Evolutionary conservation across 1,140 invertebrate genomes (phyloP).

Genomic region (Drosophila quadrilineata): DNA sequence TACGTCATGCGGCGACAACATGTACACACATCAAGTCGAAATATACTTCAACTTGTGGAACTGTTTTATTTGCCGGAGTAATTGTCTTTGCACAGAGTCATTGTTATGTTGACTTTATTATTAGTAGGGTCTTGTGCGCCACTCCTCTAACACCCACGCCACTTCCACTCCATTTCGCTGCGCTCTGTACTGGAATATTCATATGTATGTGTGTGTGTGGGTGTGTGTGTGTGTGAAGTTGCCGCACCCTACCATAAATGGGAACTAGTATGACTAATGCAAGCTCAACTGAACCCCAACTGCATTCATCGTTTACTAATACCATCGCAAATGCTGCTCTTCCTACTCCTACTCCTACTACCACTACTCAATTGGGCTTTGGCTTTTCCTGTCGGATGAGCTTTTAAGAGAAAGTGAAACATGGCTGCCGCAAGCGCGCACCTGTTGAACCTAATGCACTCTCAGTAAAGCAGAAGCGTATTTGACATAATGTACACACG

Average conservation of each 20-base stretch:
- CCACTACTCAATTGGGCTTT: too few species aligned
- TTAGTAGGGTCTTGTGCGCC: slow-evolving; percentile 21
- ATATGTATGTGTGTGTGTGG: background rate
- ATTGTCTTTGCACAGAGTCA: slow-evolving; percentile 52
- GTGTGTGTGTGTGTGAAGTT: background rate
- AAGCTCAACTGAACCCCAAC: slow-evolving; percentile 6
- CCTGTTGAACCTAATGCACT: slow-evolving; percentile 37
- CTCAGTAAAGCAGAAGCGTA: too few species aligned
- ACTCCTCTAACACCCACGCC: slow-evolving; percentile 35
- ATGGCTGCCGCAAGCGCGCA: slow-evolving; percentile 27
- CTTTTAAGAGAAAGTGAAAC: slow-evolving; percentile 35
- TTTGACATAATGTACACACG: background rate
- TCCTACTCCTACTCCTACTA: too few species aligned
- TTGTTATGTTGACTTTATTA: slow-evolving; percentile 61
- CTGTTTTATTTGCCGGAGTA: slow-evolving; percentile 57
- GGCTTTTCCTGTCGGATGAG: too few species aligned
- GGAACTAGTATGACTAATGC: slow-evolving; percentile 46
- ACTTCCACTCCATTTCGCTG: background rate
- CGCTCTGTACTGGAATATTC: too few species aligned
- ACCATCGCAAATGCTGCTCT: background rate
- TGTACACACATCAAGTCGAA: slow-evolving; percentile 39
- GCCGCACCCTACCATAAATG: slow-evolving; percentile 29
- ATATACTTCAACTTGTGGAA: slow-evolving; percentile 31
- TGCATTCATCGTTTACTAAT: slow-evolving; percentile 6
- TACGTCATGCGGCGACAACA: slow-evolving; percentile 71